Base-by-base conservation (phyloP, 2,888 invertebrate genomes). In the Drosophila emarginata region DNA sequence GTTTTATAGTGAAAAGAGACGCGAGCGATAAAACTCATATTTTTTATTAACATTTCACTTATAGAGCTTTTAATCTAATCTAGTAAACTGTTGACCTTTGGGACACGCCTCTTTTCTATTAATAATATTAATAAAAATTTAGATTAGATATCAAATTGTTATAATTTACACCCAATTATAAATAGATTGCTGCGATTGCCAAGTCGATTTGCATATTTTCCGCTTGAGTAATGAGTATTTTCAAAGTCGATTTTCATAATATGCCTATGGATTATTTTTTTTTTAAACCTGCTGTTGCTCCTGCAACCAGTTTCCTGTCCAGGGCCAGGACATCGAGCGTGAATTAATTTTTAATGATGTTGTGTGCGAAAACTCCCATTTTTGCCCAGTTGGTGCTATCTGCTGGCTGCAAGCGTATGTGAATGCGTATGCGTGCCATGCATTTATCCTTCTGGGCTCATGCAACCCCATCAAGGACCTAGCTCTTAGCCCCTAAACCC, bases 271-370 rank as follows among this genome's bases (percentile, higher is more conserved):
- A 18, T n/a, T 1, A 21, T 11, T 45, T 15, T 45, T 45, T 40
- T 39, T 40, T 45, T 18, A 9, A 9, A 2, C 9, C 18, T 15
- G 15, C 45, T 45, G 21, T 45, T 45, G 18, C 18, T 45, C 45
- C 45, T 45, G 45, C 45, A 45, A 45, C 45, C 45, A 45, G 45
- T 45, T 53, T 53, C 53, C 32, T 60, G 50, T n/a, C 67, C 50
- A 68, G 61, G 65, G 67, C 57, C 75, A 79, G 82, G 74, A 82
- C 85, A 87, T 78, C 75, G 87, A 88, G 85, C 88, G 87, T 88
- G 79, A 85, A 85, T 85, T 85, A 88, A 88, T 85, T 88, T 85
- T 85, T 85, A 85, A 85, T 85, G 85, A 85, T 87, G 89, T 85
- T 88, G 88, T 79, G 77, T 79, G 79, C 87, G 79, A 67, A 82